These are phyloP conservation scores for Schrankia costaestrigalis DNA, from an alignment of 2,888 invertebrate species.

Conservation along the genomic window DNA sequence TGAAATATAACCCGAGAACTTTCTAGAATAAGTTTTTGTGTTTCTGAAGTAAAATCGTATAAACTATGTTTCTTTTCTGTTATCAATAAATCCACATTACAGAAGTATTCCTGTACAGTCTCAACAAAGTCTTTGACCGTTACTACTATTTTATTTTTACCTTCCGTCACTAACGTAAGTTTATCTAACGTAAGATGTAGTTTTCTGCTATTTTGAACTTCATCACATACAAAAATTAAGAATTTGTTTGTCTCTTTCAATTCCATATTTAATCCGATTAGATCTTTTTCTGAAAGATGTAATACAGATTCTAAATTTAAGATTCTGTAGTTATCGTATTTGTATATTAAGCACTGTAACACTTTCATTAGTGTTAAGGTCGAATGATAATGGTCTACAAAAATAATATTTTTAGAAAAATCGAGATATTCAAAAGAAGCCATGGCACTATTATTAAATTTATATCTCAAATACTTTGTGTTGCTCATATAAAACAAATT, in stretches of 20 bases:
- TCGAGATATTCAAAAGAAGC: background rate
- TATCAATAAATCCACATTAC: background rate
- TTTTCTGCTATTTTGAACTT: background rate
- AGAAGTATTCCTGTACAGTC: constrained; percentile 1
- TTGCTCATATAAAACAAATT: constrained; percentile 2
- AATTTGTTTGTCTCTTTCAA: constrained; percentile 1
- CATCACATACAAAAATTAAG: constrained; percentile 4
- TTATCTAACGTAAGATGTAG: background rate
- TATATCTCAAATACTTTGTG: constrained; percentile 1
- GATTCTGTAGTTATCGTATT: background rate
- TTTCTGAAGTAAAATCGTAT: constrained; percentile 1
- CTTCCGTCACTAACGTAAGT: background rate
- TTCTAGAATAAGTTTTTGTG: background rate
- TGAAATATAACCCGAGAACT: constrained; percentile 6
- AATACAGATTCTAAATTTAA: constrained; percentile 5
- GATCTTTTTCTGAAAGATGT: background rate
- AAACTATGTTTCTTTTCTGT: constrained; percentile 1
- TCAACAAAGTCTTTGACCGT: background rate
- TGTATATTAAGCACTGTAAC: constrained; percentile 2
- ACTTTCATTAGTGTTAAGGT: constrained; percentile 5
- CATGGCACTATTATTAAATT: background rate
- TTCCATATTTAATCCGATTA: constrained; percentile 2
- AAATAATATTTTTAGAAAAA: background rate
- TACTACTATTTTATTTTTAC: constrained; percentile 1
- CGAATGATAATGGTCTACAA: constrained; percentile 1